Base-by-base conservation (phyloP, 2,113 vertebrate genomes). In the Xiphias gladius region DNA sequence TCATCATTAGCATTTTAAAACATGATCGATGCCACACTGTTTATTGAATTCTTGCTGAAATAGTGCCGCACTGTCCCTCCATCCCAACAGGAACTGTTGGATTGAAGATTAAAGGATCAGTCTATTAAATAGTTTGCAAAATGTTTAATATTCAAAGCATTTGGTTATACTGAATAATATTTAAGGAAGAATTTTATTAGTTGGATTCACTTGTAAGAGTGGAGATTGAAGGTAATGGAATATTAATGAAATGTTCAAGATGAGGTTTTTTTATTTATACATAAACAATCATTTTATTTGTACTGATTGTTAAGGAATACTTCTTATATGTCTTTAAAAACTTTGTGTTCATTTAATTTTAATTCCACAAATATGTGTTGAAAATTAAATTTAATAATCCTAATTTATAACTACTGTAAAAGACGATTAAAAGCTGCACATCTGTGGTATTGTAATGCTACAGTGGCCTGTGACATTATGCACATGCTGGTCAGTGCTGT, bases 401-500 rank as follows among this genome's bases (percentile, higher is more conserved):
- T 63, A 55, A 76, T 71, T 39, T 66, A 12, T 59, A 16, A 62
- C n/a, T 46, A 12, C 28, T 78, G 43, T 71, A 37, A 48, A 16
- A 2, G 30, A 43, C 48, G 6, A 35, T 35, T 35, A 35, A 35
- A 35, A 43, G 46, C 14, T 78, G 41, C 26, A 16, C 8, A 24
- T n/a, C 20, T 14, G n/a, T 69, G 55, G 17, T 17, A 22, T 13
- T 12, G 14, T 16, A 14, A 22, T 12, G 14, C 52, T n/a, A 11
- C 69, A 13, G 16, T 64, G 66, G 28, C 59, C 22, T 61, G 65
- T 30, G 14, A 75, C 13, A 26, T 4, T 24, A 2, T 58, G 80
- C 77, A 63, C 68, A 32, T 82, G 86, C 89, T 76, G 79, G 79
- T 83, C 76, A 69, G 73, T 87, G 84, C 76, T 66, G 79, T 13